Conservation (phyloP, 2,113 vertebrate genomes). For the Macrotis lagotis region DNA sequence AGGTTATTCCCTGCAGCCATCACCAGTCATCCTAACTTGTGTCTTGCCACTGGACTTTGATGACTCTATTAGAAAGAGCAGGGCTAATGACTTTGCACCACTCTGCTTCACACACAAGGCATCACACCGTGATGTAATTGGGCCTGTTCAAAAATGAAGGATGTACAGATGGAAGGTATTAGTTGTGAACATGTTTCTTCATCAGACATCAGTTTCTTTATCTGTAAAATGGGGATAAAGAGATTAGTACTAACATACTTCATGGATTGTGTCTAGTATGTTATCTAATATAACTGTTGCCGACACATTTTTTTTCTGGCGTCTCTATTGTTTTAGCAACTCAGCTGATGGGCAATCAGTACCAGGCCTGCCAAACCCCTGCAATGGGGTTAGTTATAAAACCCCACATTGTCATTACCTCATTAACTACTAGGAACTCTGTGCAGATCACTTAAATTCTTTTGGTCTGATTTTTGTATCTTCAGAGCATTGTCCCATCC, state of each 20-base stretch:
- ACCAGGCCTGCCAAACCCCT: not conserved
- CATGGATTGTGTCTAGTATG: not conserved
- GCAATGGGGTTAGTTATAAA: not conserved
- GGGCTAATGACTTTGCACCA: not conserved
- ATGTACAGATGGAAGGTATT: not conserved
- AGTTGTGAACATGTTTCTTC: not conserved
- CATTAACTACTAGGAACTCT: not conserved
- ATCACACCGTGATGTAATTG: no score
- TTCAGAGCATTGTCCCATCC: not conserved
- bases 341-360: not conserved
- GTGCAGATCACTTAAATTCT: conserved; percentile 33
- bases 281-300: not conserved
- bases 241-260: not conserved
- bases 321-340: not conserved
- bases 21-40: no score
- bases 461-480: conserved; percentile 20
- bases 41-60: not conserved
- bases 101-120: not conserved
- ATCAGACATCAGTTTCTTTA: not conserved
- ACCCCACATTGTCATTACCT: not conserved
- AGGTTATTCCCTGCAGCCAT: not conserved
- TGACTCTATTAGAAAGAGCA: not conserved
- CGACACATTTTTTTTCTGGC: not conserved
- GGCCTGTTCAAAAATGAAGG: not conserved
- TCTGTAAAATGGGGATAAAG: not conserved